phyloP scores from a whole-genome alignment of 2,113 vertebrate genomes.

The Corythoichthys haematopterus region DNA sequence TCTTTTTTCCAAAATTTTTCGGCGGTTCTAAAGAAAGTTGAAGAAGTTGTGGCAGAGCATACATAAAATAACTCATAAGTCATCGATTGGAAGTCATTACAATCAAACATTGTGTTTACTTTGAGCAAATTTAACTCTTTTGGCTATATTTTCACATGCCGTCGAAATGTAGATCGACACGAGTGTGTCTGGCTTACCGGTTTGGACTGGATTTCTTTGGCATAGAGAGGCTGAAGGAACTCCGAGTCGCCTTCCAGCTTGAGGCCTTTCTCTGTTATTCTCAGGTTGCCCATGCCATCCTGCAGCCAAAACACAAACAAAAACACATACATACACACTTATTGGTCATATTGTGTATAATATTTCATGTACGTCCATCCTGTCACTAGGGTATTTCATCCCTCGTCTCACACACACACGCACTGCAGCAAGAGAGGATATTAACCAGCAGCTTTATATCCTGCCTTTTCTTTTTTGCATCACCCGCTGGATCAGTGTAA shows the following conservation, averaged over 20 bases:
- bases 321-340: slow-evolving; percentile 5
- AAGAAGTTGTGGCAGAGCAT: background rate
- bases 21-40: background rate
- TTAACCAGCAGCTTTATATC: slow-evolving; percentile 17
- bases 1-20: background rate
- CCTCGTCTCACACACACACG: background rate
- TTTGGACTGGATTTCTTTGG: slow-evolving; percentile 99
- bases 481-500: slow-evolving; percentile 9
- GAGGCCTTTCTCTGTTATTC: slow-evolving; percentile 95
- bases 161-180: too few relatives aligned
- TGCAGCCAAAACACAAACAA: slow-evolving; percentile 47
- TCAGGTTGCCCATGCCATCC: slow-evolving; percentile 98
- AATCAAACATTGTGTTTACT: background rate
- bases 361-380: background rate
- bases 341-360: background rate
- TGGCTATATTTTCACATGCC: too few relatives aligned
- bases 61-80: background rate
- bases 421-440: slow-evolving; percentile 10
- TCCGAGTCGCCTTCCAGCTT: slow-evolving; percentile 96
- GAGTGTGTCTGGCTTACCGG: slow-evolving; percentile 77
- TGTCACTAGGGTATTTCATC: background rate
- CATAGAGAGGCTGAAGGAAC: slow-evolving; percentile 97
- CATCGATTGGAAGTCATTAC: background rate
- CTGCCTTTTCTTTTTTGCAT: slow-evolving; percentile 21
- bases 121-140: too few relatives aligned